Conservation (phyloP, 2,797 vertebrate genomes). For the Crypturellus tataupa region DNA sequence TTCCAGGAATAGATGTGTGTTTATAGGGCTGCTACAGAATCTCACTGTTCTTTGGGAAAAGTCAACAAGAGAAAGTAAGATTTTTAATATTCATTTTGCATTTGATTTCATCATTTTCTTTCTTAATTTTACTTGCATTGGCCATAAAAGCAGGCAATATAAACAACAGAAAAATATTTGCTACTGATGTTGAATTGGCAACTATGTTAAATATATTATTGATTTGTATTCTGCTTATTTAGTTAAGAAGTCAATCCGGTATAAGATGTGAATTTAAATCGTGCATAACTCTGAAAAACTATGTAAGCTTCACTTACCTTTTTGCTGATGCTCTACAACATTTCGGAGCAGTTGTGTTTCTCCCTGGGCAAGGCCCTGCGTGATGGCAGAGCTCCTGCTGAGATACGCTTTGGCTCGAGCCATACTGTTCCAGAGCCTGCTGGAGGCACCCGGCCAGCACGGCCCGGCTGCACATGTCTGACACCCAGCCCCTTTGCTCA, state of each 20-base stretch:
- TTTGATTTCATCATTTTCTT: neutral
- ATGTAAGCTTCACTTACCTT: neutral
- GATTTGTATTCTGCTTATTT: neutral
- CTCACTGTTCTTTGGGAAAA: neutral
- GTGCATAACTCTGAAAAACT: neutral
- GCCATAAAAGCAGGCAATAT: neutral
- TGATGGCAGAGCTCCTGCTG: neutral
- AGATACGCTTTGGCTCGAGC: neutral
- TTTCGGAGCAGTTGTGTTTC: neutral
- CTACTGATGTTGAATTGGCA: neutral
- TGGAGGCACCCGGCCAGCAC: neutral
- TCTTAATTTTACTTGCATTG: neutral
- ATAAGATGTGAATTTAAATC: neutral
- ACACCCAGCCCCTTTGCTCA: slow-evolving; percentile 9
- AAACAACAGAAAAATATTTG: neutral
- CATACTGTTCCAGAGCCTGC: neutral
- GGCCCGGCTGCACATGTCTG: neutral
- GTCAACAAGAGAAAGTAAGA: neutral
- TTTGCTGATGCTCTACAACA: neutral
- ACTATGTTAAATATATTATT: neutral
- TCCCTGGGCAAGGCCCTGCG: neutral
- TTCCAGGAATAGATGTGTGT: neutral
- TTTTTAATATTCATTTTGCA: neutral
- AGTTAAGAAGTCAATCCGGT: neutral
- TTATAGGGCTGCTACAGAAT: neutral